Conservation (phyloP, 2,113 vertebrate species). For the Crotalus helleri region DNA sequence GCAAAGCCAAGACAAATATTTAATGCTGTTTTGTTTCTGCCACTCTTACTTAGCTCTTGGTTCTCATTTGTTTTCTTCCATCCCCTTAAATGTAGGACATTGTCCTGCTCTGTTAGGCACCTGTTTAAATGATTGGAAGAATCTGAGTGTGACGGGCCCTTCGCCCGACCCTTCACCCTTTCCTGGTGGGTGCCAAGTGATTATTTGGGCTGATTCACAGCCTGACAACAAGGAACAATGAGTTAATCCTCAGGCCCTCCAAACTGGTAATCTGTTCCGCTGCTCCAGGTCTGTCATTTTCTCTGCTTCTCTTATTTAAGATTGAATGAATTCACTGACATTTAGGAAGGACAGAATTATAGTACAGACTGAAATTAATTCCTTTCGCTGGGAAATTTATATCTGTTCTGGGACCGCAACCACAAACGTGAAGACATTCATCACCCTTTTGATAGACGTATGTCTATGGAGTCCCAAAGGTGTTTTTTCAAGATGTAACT, state of each 20-base stretch:
- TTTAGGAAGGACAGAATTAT: conserved; percentile 25
- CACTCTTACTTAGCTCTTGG: background rate
- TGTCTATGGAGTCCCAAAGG: too few relatives aligned
- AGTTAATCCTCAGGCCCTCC: conserved; percentile 58
- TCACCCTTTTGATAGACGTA: background rate
- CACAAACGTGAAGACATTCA: background rate
- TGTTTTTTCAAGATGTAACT: too few relatives aligned
- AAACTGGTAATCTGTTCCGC: conserved; percentile 50
- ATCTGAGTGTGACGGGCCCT: conserved; percentile 39
- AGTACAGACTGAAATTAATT: background rate
- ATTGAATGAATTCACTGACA: conserved; percentile 45
- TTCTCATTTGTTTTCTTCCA: background rate
- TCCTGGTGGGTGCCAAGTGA: conserved; percentile 64
- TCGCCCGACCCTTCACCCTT: conserved; percentile 64
- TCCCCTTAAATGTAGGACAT: conserved; percentile 61
- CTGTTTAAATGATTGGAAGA: conserved; percentile 62
- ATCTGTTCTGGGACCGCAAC: background rate
- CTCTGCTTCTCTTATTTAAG: conserved; percentile 50
- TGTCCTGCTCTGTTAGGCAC: conserved; percentile 67
- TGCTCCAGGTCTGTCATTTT: conserved; percentile 30
- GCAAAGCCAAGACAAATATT: background rate
- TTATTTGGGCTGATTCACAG: conserved; percentile 67
- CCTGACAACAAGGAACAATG: conserved; percentile 68
- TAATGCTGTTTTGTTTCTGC: background rate
- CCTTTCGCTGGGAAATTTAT: background rate